Evolutionary conservation across 2,797 vertebrate genomes (phyloP).

Genomic region (Tachyglossus aculeatus): DNA sequence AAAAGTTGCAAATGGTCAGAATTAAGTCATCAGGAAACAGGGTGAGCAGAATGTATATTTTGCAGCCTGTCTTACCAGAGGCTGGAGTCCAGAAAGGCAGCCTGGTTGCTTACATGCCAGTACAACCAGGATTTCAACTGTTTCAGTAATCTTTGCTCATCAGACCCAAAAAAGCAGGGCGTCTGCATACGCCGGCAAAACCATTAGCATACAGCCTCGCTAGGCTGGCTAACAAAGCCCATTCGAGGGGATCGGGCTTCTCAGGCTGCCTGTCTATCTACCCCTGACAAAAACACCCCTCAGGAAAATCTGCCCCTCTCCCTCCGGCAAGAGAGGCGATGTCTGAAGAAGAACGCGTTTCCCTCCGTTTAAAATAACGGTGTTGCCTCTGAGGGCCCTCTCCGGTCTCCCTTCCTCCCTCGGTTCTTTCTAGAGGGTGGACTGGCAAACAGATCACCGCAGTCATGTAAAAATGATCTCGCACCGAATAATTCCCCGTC

Average conservation of each 20-base stretch:
- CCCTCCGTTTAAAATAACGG: slow-evolving; percentile 54
- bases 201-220: slow-evolving; percentile 73
- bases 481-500: slow-evolving; percentile 34
- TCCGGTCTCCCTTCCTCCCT: slow-evolving; percentile 56
- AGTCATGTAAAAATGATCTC: slow-evolving; percentile 46
- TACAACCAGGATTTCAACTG: slow-evolving; percentile 72
- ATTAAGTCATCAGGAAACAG: slow-evolving; percentile 58
- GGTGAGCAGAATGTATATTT: slow-evolving; percentile 57
- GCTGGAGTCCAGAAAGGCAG: slow-evolving; percentile 69
- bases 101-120: slow-evolving; percentile 62
- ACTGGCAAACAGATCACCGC: slow-evolving; percentile 36
- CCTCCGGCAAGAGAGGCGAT: slow-evolving; percentile 51
- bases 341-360: slow-evolving; percentile 57
- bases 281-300: slow-evolving; percentile 48
- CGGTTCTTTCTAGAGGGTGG: slow-evolving; percentile 58
- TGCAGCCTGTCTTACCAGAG: slow-evolving; percentile 67
- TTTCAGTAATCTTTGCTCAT: slow-evolving; percentile 74
- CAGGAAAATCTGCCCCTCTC: slow-evolving; percentile 45
- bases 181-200: slow-evolving; percentile 66
- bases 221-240: slow-evolving; percentile 74
- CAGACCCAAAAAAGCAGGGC: slow-evolving; percentile 65
- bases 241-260: slow-evolving; percentile 52
- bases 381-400: slow-evolving; percentile 37
- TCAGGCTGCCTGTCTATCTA: slow-evolving; percentile 55
- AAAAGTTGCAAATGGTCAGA: slow-evolving; percentile 58